Evolutionary conservation across 2,113 vertebrate species (phyloP), one percentile per base, ranked within the genome.

Genomic region (Polypterus bichir): DNA sequence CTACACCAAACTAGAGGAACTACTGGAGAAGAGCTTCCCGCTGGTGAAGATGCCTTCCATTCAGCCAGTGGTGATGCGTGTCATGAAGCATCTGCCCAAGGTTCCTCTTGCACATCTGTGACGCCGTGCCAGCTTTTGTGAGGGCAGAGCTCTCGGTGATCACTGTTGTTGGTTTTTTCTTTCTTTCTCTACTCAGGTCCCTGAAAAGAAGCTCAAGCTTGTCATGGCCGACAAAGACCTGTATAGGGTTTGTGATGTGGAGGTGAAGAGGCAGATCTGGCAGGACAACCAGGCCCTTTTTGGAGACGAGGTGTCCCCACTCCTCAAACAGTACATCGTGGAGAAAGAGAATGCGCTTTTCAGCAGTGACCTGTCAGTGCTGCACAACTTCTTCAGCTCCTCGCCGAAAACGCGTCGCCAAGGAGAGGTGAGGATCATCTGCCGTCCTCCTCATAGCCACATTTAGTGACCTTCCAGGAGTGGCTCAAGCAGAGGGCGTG

Each of bases 261-360:
- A 99, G 79, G 96, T 99, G 75, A 99, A 98, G 67, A 79, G 96
- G 47, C 96, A 99, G 83, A 99, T 99, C 73, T 99, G 96, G 96
- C 94, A 99, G 73, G 96, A 99, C 74, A 99, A 99, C 82, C 96
- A 98, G 79, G 95, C 96, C 1, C 83, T 99, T 10, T 99, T 99
- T 44, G 95, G 96, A 0, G 96, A 99, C 0, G 96, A 99, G 63
- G 96, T 98, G 0, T 99, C 96, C 0, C 96, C 95, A 0, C 74
- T 99, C 64, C 78, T 99, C 11, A 98, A 97, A 74, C 94, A 97
- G 59, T 99, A 99, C 74, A 98, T 98, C 1, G 83, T 97, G 67
- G 95, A 98, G 77, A 99, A 97, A 66, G 96, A 99, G 68, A 84
- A 87, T 0, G 85, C 89, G 1, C 88, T 99, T 4, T 95, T 99